A percentile compares a stretch with the other conserved stretches of the same genome.
Conservation (phyloP, 2,888 invertebrate genomes). For the Dermolepida albohirtum region DNA sequence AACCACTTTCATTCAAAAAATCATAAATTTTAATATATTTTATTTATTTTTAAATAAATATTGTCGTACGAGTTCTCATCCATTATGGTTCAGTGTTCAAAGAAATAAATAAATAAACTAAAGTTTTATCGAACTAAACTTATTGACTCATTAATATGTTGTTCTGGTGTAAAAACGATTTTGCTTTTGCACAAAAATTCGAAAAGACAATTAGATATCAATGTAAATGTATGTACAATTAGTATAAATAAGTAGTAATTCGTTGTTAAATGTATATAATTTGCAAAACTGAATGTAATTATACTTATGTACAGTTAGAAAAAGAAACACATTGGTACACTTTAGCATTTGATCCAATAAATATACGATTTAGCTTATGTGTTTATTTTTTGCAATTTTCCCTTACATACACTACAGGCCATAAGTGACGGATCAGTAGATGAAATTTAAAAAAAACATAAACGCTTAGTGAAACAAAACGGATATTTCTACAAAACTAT, state of each 20-base stretch:
- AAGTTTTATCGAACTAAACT: conserved; percentile 19
- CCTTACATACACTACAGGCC: too few relatives aligned
- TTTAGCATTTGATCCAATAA: conserved; percentile 62
- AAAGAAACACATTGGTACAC: conserved; percentile 59
- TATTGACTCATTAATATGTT: conserved; percentile 21
- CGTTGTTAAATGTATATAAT: conserved; percentile 61
- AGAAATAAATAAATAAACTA: conserved; percentile 23
- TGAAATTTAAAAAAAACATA: too few relatives aligned
- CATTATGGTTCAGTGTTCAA: conserved; percentile 21
- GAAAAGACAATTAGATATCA: conserved; percentile 49
- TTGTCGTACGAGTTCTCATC: conserved; percentile 6
- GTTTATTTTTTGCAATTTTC: conserved; percentile 14
- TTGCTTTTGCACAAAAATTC: conserved; percentile 44
- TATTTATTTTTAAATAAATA: conserved; percentile 46
- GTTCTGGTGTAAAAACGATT: conserved; percentile 39
- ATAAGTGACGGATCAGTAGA: too few relatives aligned
- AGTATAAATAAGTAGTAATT: conserved; percentile 57
- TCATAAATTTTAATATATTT: conserved; percentile 41
- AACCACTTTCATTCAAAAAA: conserved; percentile 31
- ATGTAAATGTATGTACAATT: conserved; percentile 62
- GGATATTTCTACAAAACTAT: too few relatives aligned
- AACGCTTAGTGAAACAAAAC: too few relatives aligned
- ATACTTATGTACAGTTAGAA: conserved; percentile 63
- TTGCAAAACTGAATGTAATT: conserved; percentile 60
- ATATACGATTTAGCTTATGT: conserved; percentile 58